These are phyloP conservation scores for Eulemur rubriventer DNA, from an alignment of 2,797 vertebrate species.

Conservation along the genomic window DNA sequence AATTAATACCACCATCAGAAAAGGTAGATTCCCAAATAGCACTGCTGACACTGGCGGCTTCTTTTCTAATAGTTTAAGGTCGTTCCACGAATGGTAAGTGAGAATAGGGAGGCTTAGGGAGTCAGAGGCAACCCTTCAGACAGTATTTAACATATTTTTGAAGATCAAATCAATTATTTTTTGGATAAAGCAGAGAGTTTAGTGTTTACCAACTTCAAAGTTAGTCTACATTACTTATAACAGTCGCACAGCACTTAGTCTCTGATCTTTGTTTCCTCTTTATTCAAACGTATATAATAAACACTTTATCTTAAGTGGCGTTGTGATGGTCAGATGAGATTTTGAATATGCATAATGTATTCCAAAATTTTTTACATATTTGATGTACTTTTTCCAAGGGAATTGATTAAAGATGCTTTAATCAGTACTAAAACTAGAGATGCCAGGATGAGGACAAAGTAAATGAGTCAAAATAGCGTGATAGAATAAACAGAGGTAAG, in stretches of 20 bases:
- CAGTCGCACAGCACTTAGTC: neutral
- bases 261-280: neutral
- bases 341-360: neutral
- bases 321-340: neutral
- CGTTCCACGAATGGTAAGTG: neutral
- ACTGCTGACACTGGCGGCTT: neutral
- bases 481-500: neutral
- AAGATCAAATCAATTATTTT: neutral
- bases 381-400: neutral
- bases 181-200: neutral
- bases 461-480: neutral
- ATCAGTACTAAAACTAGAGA: neutral
- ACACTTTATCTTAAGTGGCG: neutral
- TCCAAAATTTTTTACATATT: neutral
- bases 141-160: neutral
- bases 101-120: neutral
- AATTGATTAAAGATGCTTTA: neutral
- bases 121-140: neutral
- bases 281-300: neutral
- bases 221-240: neutral
- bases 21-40: neutral
- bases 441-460: neutral
- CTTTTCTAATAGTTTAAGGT: neutral
- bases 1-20: neutral
- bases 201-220: neutral